Conservation (phyloP, 2,888 invertebrate species). For the Ommatoiulus sabulosus region DNA sequence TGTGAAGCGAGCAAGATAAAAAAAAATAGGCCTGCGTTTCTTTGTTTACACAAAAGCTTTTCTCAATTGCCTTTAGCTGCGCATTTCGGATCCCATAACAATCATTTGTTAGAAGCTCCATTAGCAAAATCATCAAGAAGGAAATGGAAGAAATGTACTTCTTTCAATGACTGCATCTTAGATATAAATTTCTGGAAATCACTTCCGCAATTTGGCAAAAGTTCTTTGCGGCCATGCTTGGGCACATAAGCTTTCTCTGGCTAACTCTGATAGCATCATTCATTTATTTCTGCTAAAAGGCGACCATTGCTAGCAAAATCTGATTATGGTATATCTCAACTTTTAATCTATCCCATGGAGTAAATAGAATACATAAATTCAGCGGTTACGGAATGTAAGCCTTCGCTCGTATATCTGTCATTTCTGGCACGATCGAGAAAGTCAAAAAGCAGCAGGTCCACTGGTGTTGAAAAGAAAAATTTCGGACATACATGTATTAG, state of each 20-base stretch:
- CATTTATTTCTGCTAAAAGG: slow-evolving; percentile 6
- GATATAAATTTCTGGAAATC: slow-evolving; percentile 28
- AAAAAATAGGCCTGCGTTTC: neutral
- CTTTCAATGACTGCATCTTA: slow-evolving; percentile 34
- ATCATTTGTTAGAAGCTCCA: slow-evolving; percentile 34
- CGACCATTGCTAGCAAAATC: neutral
- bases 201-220: slow-evolving; percentile 20
- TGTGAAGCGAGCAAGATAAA: neutral
- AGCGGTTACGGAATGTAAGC: neutral
- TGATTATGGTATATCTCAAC: slow-evolving; percentile 18
- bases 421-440: neutral
- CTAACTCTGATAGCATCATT: slow-evolving; percentile 23
- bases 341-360: slow-evolving; percentile 13
- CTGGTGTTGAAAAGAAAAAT: neutral
- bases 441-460: neutral
- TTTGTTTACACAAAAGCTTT: slow-evolving; percentile 5
- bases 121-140: slow-evolving; percentile 34
- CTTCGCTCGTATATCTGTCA: neutral
- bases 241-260: neutral
- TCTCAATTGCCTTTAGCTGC: slow-evolving; percentile 28
- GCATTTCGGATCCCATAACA: slow-evolving; percentile 13
- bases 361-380: slow-evolving; percentile 22
- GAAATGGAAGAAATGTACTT: slow-evolving; percentile 34
- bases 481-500: too few species aligned
- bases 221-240: slow-evolving; percentile 15